phyloP scores from a whole-genome alignment of 2,113 vertebrate genomes.

The Nothobranchius furzeri region DNA sequence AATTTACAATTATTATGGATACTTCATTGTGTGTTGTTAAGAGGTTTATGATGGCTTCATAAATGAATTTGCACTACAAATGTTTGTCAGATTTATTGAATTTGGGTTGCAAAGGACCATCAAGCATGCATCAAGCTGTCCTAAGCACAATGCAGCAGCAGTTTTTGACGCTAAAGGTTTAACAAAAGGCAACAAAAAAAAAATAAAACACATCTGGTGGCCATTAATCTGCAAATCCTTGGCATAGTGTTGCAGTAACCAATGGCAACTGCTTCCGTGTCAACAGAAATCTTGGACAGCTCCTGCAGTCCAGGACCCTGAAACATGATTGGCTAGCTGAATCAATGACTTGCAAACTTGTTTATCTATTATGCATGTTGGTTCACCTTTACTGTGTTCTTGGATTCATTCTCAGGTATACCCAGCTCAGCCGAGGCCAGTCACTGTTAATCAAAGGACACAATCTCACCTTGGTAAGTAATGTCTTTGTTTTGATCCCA shows the following conservation, averaged over 20 bases:
- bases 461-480: constrained; percentile 47
- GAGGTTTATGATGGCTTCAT: background rate
- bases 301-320: constrained; percentile 42
- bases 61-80: background rate
- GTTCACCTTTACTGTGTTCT: constrained; percentile 69
- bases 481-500: constrained; percentile 9
- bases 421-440: constrained; percentile 33
- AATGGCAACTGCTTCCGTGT: constrained; percentile 75
- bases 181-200: constrained; percentile 11
- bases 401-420: constrained; percentile 71
- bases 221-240: constrained; percentile 47
- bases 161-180: background rate
- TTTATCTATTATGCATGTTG: constrained; percentile 75
- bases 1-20: too few species aligned
- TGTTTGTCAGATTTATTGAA: background rate
- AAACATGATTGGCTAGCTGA: constrained; percentile 64
- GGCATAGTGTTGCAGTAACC: constrained; percentile 54
- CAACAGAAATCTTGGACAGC: constrained; percentile 73
- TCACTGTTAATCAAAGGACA: background rate
- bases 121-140: background rate
- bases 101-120: background rate
- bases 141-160: background rate
- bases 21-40: background rate
- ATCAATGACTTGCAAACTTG: constrained; percentile 68
- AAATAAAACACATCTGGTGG: constrained; percentile 31